Conservation (phyloP, 2,113 vertebrate genomes). For the Zosterops hypoxanthus region DNA sequence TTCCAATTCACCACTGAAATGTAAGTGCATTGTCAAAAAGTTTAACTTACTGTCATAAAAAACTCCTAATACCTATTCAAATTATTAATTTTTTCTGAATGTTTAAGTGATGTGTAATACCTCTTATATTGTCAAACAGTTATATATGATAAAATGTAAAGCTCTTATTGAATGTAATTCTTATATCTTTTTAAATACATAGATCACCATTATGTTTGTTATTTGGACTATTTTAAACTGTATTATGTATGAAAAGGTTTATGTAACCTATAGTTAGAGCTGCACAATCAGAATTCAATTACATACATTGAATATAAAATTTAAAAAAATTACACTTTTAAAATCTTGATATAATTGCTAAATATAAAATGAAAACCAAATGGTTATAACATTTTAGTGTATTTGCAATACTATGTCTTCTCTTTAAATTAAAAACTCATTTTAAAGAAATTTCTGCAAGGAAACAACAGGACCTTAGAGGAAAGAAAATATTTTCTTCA, state of each 20-base stretch:
- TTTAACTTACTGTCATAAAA: neutral
- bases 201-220: neutral
- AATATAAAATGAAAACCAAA: neutral
- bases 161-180: neutral
- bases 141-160: neutral
- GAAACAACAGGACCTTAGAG: neutral
- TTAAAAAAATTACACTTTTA: neutral
- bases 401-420: neutral
- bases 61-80: neutral
- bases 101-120: neutral
- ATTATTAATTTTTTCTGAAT: neutral
- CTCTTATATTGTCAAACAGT: neutral
- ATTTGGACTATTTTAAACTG: neutral
- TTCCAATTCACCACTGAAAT: neutral
- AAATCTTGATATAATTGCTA: neutral
- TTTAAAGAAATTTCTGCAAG: constrained; percentile 17
- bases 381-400: neutral
- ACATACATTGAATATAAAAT: neutral
- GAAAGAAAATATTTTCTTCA: constrained; percentile 39
- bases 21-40: neutral
- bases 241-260: neutral
- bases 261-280: neutral
- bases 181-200: neutral
- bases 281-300: neutral
- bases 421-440: neutral